These are phyloP conservation scores for Rhea pennata DNA, from an alignment of 2,113 vertebrate genomes.

Conservation along the genomic window DNA sequence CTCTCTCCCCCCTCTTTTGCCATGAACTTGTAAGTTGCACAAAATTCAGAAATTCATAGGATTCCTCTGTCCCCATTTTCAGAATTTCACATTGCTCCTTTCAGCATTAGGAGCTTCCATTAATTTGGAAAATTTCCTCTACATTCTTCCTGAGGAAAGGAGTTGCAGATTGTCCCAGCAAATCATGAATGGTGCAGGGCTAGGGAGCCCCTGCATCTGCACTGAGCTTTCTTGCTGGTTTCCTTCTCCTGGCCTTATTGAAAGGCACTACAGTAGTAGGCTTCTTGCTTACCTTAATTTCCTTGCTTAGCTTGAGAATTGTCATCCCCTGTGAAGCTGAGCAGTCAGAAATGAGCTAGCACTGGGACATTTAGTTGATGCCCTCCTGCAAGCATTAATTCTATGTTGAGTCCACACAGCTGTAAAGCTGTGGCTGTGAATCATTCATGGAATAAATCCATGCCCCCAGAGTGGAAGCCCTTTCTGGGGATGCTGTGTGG, in stretches of 20 bases:
- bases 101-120: background rate
- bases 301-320: background rate
- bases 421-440: background rate
- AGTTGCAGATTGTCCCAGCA: background rate
- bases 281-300: background rate
- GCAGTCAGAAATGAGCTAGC: background rate
- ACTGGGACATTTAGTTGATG: background rate
- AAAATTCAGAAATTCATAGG: background rate
- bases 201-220: background rate
- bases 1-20: background rate
- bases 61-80: background rate
- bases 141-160: background rate
- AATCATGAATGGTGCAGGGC: background rate
- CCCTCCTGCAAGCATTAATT: background rate
- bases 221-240: background rate
- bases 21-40: background rate
- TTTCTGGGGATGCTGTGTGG: background rate
- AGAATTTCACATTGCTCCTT: background rate
- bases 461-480: background rate
- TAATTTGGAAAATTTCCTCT: background rate
- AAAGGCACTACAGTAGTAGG: background rate
- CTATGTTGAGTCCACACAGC: background rate
- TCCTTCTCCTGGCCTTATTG: background rate
- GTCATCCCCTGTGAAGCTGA: background rate
- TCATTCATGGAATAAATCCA: background rate